Conservation (phyloP, 2,113 vertebrate species). For the Tetrao urogallus region DNA sequence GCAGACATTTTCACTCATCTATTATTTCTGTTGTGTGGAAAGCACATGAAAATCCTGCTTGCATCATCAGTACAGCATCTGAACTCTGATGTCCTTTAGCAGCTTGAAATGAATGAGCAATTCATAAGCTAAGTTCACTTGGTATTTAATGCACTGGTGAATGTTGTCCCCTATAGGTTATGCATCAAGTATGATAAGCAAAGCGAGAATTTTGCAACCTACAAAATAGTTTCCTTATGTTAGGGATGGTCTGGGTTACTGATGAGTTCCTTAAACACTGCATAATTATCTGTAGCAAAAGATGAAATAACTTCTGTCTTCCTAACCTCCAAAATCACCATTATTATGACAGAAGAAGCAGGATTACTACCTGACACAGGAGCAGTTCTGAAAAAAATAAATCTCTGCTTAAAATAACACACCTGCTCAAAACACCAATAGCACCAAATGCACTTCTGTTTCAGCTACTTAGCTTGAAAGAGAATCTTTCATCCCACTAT, state of each 20-base stretch:
- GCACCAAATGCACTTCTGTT: not conserved
- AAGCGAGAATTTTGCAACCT: not conserved
- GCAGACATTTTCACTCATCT: slow-evolving; percentile 29
- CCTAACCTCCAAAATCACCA: not conserved
- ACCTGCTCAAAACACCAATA: not conserved
- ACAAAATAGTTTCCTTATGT: not conserved
- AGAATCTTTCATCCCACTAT: not conserved
- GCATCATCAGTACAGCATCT: not conserved
- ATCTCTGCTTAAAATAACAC: not conserved
- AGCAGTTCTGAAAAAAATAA: not conserved
- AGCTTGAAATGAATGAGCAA: not conserved
- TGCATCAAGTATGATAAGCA: not conserved
- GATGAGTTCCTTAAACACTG: not conserved
- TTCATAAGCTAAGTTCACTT: not conserved
- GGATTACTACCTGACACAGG: not conserved
- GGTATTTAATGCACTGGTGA: not conserved
- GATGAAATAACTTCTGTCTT: not conserved
- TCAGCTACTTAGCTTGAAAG: not conserved
- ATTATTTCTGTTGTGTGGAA: not conserved
- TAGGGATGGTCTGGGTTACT: not conserved
- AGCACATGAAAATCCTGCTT: not conserved
- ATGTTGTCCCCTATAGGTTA: not conserved
- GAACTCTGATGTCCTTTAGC: not conserved
- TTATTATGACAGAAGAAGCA: not conserved
- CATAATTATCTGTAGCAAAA: not conserved